Evolutionary conservation across 2,888 invertebrate species (phyloP).

Genomic region (Drosophila quasianomalipes): DNA sequence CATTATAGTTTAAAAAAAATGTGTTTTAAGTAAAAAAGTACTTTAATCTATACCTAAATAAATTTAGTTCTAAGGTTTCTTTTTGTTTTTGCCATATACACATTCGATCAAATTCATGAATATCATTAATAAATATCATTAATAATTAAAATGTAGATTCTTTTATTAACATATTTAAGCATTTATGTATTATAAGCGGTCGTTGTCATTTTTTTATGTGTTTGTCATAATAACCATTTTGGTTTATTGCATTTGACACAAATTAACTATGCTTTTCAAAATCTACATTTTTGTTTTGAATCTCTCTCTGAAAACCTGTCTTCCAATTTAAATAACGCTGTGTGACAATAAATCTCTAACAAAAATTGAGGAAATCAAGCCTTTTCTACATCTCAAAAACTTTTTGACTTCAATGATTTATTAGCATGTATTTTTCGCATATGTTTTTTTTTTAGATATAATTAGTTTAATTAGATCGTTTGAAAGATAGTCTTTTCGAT

Average conservation of each 20-base stretch:
- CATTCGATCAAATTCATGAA: not conserved
- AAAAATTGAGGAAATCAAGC: slow-evolving; percentile 24
- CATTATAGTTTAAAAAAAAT: not conserved
- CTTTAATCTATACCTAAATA: not conserved
- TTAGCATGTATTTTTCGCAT: slow-evolving; percentile 16
- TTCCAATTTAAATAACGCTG: slow-evolving; percentile 16
- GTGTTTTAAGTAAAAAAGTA: not conserved
- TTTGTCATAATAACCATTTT: slow-evolving; percentile 27
- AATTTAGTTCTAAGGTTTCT: not conserved
- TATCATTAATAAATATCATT: slow-evolving; percentile 1
- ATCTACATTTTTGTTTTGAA: not conserved
- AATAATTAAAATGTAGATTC: slow-evolving; percentile 14
- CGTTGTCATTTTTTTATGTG: slow-evolving; percentile 18
- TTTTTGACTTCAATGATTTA: slow-evolving; percentile 21
- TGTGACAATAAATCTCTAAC: not conserved
- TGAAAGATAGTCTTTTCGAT: slow-evolving; percentile 6
- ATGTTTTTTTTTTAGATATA: slow-evolving; percentile 7
- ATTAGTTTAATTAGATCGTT: slow-evolving; percentile 40
- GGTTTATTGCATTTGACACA: slow-evolving; percentile 23
- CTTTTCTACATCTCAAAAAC: not conserved
- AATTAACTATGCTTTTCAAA: slow-evolving; percentile 20
- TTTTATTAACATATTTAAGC: slow-evolving; percentile 26
- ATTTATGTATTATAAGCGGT: slow-evolving; percentile 12
- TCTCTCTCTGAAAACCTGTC: not conserved
- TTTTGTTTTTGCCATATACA: not conserved